These are phyloP conservation scores for Rhinoptilus africanus DNA, from an alignment of 2,113 vertebrate genomes.

Conservation along the genomic window DNA sequence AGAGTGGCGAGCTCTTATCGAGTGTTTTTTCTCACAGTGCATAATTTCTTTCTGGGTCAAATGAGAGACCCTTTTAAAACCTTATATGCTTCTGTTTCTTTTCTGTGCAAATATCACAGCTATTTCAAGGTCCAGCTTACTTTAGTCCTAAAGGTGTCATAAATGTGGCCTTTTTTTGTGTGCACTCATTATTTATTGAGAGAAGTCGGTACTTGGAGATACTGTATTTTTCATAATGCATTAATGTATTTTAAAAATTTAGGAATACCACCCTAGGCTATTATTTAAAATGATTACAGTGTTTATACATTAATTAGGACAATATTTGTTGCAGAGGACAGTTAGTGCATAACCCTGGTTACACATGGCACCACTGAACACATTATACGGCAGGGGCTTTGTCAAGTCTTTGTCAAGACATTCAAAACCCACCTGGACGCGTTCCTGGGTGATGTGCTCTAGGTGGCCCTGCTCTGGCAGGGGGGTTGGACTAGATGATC, in stretches of 20 bases:
- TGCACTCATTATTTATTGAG: neutral
- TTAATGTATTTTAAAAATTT: neutral
- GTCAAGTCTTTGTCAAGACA: accelerated
- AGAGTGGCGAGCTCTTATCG: neutral
- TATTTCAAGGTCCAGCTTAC: neutral
- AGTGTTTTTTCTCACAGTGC: neutral
- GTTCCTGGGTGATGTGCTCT: too few species aligned
- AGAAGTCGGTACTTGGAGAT: neutral
- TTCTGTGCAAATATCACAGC: neutral
- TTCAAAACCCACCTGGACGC: too few species aligned
- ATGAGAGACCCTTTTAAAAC: neutral
- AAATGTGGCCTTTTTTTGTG: neutral
- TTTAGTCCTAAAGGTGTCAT: neutral
- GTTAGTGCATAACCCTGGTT: neutral
- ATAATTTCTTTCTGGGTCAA: neutral
- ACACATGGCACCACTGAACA: accelerated
- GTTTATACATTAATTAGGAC: neutral
- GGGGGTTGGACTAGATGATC: too few species aligned
- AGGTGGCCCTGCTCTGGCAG: too few species aligned
- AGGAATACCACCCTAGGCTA: neutral
- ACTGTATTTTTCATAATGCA: neutral
- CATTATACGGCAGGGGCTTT: accelerated
- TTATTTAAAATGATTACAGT: neutral
- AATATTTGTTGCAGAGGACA: neutral
- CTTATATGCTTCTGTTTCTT: neutral